phyloP scores from a whole-genome alignment of 2,888 invertebrate genomes.

The Icerya purchasi region DNA sequence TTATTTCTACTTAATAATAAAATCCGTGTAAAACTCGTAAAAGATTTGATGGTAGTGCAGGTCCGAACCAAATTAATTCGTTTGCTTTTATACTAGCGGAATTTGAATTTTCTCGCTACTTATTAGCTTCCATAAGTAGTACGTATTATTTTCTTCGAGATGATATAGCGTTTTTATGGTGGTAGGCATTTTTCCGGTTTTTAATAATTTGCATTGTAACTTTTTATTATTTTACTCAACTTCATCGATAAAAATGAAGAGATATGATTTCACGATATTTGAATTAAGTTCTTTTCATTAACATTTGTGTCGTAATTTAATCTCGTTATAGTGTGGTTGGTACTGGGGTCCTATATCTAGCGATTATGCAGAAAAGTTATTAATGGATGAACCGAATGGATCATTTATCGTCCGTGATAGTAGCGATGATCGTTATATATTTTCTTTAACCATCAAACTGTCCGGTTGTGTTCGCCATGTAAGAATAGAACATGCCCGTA shows the following conservation, averaged over 20 bases:
- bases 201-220: too few relatives aligned
- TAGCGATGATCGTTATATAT: constrained; percentile 86
- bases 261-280: too few relatives aligned
- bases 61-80: background rate
- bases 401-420: constrained; percentile 85
- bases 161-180: too few relatives aligned
- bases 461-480: constrained; percentile 77
- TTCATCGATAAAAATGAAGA: too few relatives aligned
- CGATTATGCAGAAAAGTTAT: constrained; percentile 73
- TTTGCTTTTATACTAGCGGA: background rate
- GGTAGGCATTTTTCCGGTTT: too few relatives aligned
- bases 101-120: background rate
- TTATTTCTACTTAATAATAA: background rate
- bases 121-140: background rate
- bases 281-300: too few relatives aligned
- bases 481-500: constrained; percentile 79
- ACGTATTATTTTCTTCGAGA: background rate
- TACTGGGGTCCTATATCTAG: constrained; percentile 88
- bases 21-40: background rate
- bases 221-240: too few relatives aligned
- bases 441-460: constrained; percentile 77
- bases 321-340: constrained; percentile 61
- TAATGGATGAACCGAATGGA: constrained; percentile 79
- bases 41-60: background rate
- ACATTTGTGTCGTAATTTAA: too few relatives aligned